These are phyloP conservation scores for Rhinopomastus cyanomelas DNA, from an alignment of 2,113 vertebrate genomes.

Conservation along the genomic window DNA sequence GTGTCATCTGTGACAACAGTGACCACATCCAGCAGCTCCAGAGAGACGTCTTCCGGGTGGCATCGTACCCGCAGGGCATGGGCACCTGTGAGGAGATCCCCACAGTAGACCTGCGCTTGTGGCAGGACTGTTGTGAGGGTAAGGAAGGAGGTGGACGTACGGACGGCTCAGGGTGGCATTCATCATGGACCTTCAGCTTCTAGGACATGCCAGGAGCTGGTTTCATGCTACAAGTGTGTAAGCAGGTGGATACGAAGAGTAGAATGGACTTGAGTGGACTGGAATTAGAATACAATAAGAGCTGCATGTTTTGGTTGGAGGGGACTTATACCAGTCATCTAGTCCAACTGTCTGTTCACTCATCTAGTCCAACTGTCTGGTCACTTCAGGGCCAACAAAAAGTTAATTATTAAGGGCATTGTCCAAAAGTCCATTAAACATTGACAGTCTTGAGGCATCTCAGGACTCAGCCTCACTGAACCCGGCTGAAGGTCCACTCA, in stretches of 20 bases:
- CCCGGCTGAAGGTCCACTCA: background rate
- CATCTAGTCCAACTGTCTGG: background rate
- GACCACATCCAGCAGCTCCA: conserved; percentile 73
- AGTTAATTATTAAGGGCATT: background rate
- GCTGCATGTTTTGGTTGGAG: background rate
- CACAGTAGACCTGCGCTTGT: conserved; percentile 62
- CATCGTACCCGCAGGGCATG: conserved; percentile 68
- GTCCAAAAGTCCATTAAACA: background rate
- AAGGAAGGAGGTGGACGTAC: background rate
- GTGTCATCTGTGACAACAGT: conserved; percentile 76
- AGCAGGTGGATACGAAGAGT: background rate
- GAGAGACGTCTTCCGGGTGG: conserved; percentile 70
- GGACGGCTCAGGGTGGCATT: background rate
- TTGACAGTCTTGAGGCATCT: background rate
- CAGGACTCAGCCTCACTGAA: background rate
- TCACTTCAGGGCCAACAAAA: background rate
- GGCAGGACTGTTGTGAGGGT: conserved; percentile 78
- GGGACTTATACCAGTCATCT: background rate
- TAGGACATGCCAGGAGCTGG: background rate
- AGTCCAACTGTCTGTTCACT: background rate
- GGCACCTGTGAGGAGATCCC: conserved; percentile 64
- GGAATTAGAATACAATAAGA: background rate
- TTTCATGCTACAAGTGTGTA: background rate
- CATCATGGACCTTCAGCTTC: fast-evolving
- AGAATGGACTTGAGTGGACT: background rate